Conservation (phyloP, 2,888 invertebrate genomes). For the Xestia c-nigrum region DNA sequence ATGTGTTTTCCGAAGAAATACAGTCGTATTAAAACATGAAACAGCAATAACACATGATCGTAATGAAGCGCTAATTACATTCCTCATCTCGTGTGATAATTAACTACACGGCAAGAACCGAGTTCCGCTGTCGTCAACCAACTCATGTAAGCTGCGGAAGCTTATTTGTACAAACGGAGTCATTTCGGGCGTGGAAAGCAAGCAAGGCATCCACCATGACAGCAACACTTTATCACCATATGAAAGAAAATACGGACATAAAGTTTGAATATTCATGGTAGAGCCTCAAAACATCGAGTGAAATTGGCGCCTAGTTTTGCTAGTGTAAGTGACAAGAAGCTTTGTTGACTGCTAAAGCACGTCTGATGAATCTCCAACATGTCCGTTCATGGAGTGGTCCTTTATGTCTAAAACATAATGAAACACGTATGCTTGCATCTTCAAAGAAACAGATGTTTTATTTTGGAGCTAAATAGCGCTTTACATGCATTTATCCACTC, state of each 20-base stretch:
- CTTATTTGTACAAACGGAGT: slow-evolving; percentile 64
- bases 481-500: slow-evolving; percentile 92
- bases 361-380: slow-evolving; percentile 77
- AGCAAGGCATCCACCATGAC: slow-evolving; percentile 68
- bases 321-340: slow-evolving; percentile 75
- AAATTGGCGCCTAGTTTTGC: slow-evolving; percentile 58
- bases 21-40: slow-evolving; percentile 74
- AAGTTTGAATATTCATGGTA: slow-evolving; percentile 44
- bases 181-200: slow-evolving; percentile 69
- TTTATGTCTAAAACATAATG: slow-evolving; percentile 64
- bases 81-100: slow-evolving; percentile 82
- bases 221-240: slow-evolving; percentile 42
- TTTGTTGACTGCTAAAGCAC: slow-evolving; percentile 76
- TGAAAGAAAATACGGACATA: slow-evolving; percentile 10
- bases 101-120: slow-evolving; percentile 74
- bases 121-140: slow-evolving; percentile 78
- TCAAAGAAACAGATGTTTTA: slow-evolving; percentile 41
- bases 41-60: slow-evolving; percentile 79
- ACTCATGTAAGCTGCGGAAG: slow-evolving; percentile 77
- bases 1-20: slow-evolving; percentile 68
- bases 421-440: slow-evolving; percentile 46
- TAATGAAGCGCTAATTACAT: slow-evolving; percentile 85
- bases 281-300: slow-evolving; percentile 58
- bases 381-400: slow-evolving; percentile 82
- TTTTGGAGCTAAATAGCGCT: slow-evolving; percentile 62